Evolutionary conservation across 2,113 vertebrate species (phyloP), one percentile per base, ranked within the genome.

Genomic region (Brachypteracias leptosomus): DNA sequence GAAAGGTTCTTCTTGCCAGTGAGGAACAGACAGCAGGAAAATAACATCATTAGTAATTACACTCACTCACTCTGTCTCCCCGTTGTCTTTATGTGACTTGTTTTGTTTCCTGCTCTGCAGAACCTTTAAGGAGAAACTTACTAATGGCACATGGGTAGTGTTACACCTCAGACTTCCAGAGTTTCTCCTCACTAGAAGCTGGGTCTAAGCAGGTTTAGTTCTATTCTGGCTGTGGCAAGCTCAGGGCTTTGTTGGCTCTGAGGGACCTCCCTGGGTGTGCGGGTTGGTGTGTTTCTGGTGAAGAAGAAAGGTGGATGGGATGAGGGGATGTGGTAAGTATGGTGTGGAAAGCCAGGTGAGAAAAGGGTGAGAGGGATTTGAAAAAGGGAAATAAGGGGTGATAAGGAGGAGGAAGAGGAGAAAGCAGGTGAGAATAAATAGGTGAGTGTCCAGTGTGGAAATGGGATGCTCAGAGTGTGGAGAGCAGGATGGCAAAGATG

Each of bases 381-480:
- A 14, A 16, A 52, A 40, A 24, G 51, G 36, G n/a, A 44, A 58
- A 13, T 14, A 21, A 20, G 42, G 36, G 47, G 25, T 5, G n/a
- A 46, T 28, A 38, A 16, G 7, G 22, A 42, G 58, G 5, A 75
- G 35, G 47, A 61, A 22, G 63, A 72, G 58, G 65, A 59, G 38
- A 33, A 72, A 59, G 26, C 49, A 18, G 52, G 4, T 3, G 26
- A 25, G 49, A 49, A 16, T 31, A 40, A 47, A 16, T 51, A 68
- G 85, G 47, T 73, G 77, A 8, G 42, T 46, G 52, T 36, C 38
- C 10, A 10, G 26, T 3, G 55, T 49, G 57, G 55, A 47, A 65
- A 11, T 0, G 8, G 35, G 77, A 18, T 52, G 24, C 8, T 42
- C 2, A 8, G 6, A 17, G 18, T 3, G 42, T n/a, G 5, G 16